These are phyloP conservation scores for Seladonia tumulorum DNA, from an alignment of 2,888 invertebrate species.

Conservation along the genomic window DNA sequence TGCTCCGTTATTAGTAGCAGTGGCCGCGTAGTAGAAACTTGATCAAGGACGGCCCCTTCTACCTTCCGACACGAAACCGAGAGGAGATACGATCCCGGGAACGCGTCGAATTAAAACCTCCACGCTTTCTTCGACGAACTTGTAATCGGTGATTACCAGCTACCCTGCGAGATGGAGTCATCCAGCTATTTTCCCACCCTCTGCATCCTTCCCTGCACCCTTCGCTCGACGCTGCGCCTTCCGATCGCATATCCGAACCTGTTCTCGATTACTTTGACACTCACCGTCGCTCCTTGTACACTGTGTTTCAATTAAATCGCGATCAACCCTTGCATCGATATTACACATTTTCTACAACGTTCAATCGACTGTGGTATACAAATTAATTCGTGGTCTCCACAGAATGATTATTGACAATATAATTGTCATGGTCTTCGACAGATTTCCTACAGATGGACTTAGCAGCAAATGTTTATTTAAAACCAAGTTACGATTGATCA, in stretches of 20 bases:
- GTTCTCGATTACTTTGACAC: not conserved
- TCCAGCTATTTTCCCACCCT: slow-evolving; percentile 28
- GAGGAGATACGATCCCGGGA: slow-evolving; percentile 6
- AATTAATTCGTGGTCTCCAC: no score
- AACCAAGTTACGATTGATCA: no score
- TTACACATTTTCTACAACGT: no score
- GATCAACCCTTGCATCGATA: not conserved
- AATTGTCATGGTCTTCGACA: no score
- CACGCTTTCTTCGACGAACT: slow-evolving; percentile 22
- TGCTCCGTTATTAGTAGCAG: slow-evolving; percentile 59
- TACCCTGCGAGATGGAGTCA: slow-evolving; percentile 16
- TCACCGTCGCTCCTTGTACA: not conserved
- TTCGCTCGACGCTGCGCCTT: not conserved
- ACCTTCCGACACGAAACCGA: slow-evolving; percentile 36
- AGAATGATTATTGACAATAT: no score
- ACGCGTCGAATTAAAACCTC: slow-evolving; percentile 34
- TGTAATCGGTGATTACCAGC: slow-evolving; percentile 23
- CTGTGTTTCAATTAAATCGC: not conserved
- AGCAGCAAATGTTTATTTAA: no score
- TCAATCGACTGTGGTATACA: no score
- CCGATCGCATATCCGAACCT: not conserved
- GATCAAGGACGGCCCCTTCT: slow-evolving; percentile 42
- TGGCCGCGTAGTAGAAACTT: slow-evolving; percentile 41
- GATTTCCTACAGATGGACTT: no score
- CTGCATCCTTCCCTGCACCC: not conserved